Conservation (phyloP, 2,797 vertebrate species). For the Alauda arvensis region DNA sequence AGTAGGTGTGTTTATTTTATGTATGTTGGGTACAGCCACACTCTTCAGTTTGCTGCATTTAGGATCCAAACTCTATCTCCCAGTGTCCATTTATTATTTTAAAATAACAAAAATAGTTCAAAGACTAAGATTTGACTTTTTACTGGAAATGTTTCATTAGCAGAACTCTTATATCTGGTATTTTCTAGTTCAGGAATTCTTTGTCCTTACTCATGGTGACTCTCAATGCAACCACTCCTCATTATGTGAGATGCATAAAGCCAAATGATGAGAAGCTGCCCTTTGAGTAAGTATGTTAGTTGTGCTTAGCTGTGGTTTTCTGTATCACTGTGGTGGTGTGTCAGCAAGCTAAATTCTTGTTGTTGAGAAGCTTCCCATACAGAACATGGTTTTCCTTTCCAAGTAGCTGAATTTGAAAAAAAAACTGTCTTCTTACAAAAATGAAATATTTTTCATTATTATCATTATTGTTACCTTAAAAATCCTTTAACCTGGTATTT, state of each 20-base stretch:
- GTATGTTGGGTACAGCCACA: not conserved
- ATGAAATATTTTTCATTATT: not conserved
- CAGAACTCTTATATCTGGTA: not conserved
- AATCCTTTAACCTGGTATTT: not conserved
- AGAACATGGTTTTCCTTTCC: not conserved
- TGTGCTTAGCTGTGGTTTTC: not conserved
- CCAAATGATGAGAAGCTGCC: constrained; percentile 92
- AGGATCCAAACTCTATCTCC: not conserved
- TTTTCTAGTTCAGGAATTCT: constrained; percentile 88
- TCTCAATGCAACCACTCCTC: constrained; percentile 92
- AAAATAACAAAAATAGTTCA: not conserved
- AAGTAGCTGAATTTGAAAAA: not conserved
- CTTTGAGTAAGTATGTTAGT: constrained; percentile 86
- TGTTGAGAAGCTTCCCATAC: not conserved
- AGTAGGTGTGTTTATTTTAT: not conserved
- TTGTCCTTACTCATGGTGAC: constrained; percentile 93
- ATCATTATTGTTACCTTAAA: not conserved
- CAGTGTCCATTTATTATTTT: not conserved
- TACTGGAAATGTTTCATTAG: not conserved
- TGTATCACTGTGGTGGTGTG: not conserved
- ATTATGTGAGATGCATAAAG: constrained; percentile 97
- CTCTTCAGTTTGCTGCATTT: not conserved
- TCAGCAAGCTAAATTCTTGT: not conserved
- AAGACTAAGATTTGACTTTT: not conserved
- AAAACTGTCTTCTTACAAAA: not conserved